These are phyloP conservation scores for Tenualosa thibaudeaui DNA, from an alignment of 2,797 vertebrate genomes.

Conservation along the genomic window DNA sequence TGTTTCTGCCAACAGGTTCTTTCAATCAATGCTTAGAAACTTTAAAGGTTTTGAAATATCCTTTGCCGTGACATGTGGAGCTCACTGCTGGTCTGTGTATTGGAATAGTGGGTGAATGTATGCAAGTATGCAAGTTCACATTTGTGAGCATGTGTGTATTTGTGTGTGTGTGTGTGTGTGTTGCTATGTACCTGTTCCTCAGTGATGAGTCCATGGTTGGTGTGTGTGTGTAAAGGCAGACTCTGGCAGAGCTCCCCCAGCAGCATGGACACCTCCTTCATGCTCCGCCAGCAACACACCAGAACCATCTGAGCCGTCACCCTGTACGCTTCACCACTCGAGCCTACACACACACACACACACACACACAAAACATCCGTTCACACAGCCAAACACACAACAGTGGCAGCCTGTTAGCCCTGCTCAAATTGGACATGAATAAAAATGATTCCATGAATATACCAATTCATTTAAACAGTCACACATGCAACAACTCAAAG, in stretches of 20 bases:
- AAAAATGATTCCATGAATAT: not conserved
- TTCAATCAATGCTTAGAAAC: too few species aligned
- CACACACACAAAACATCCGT: slow-evolving; percentile 32
- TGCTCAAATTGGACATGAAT: not conserved
- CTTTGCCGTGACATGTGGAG: too few species aligned
- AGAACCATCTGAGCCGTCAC: slow-evolving; percentile 96
- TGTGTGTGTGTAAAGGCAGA: slow-evolving; percentile 69
- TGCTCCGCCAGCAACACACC: slow-evolving; percentile 96
- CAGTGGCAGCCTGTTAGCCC: not conserved
- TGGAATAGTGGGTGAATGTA: not conserved
- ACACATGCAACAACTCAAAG: not conserved
- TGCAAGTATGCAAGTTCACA: not conserved
- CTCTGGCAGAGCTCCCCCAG: slow-evolving; percentile 89
- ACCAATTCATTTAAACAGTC: not conserved
- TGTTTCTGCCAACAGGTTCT: too few species aligned
- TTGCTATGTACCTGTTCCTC: slow-evolving; percentile 21
- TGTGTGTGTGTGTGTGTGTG: not conserved
- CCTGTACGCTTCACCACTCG: slow-evolving; percentile 73
- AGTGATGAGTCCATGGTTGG: slow-evolving; percentile 69
- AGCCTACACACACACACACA: slow-evolving; percentile 46
- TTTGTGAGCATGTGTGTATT: not conserved
- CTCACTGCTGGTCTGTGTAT: not conserved
- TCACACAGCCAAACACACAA: not conserved
- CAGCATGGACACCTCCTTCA: slow-evolving; percentile 95
- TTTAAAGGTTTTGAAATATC: too few species aligned